Conservation (phyloP, 2,888 invertebrate species). For the Cyclophora albipunctata region DNA sequence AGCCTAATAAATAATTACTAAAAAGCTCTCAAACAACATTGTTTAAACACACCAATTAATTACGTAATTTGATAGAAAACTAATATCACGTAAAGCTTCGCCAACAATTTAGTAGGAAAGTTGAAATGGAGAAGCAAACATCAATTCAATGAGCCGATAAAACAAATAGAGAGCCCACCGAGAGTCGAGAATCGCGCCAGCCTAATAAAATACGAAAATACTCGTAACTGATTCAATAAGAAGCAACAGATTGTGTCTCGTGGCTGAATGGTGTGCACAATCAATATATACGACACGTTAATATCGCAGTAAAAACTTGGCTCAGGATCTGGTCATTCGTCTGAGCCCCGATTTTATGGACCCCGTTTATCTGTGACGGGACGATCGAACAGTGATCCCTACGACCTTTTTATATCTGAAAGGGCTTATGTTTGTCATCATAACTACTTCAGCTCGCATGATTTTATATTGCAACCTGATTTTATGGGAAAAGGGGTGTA, state of each 20-base stretch:
- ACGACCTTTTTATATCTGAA: slow-evolving; percentile 8
- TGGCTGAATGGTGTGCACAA: neutral
- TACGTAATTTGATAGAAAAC: neutral
- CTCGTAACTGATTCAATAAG: slow-evolving; percentile 17
- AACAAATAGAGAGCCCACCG: slow-evolving; percentile 10
- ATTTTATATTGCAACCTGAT: neutral
- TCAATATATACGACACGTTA: slow-evolving; percentile 27
- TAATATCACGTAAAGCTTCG: no score
- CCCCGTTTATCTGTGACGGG: slow-evolving; percentile 35
- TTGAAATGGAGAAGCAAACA: slow-evolving; percentile 4
- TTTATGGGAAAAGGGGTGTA: no score
- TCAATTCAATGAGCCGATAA: slow-evolving; percentile 19
- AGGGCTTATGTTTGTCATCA: neutral
- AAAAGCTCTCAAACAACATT: no score
- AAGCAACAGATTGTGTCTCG: neutral
- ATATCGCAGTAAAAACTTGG: slow-evolving; percentile 33
- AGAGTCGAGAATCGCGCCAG: neutral
- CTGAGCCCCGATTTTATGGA: slow-evolving; percentile 27
- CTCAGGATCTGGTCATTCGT: slow-evolving; percentile 21
- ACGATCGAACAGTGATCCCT: slow-evolving; percentile 12
- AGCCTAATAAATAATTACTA: no score
- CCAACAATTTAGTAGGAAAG: no score
- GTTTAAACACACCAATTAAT: no score
- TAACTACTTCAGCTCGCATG: neutral
- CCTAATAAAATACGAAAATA: slow-evolving; percentile 13